A percentile compares a stretch with the other conserved stretches of the same genome.
These are phyloP conservation scores for Synodontis membranacea DNA, from an alignment of 2,113 vertebrate species.

Conservation along the genomic window DNA sequence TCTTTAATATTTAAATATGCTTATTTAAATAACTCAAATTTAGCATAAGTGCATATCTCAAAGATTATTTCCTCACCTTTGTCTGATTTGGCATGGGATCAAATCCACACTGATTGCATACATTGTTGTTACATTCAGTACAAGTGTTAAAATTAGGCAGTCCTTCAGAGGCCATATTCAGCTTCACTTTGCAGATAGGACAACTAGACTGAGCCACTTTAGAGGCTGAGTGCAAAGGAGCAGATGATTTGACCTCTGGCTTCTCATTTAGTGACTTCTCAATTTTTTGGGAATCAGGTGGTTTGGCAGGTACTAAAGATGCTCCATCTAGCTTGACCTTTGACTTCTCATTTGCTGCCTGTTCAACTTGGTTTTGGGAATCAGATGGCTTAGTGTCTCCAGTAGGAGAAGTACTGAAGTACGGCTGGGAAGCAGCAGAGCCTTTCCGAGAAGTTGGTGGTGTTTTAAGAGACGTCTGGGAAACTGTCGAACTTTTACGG, in stretches of 20 bases:
- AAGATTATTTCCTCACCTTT: slow-evolving; percentile 68
- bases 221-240: slow-evolving; percentile 29
- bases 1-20: background rate
- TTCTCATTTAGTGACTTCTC: slow-evolving; percentile 14
- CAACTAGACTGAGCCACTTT: slow-evolving; percentile 66
- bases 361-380: slow-evolving; percentile 55
- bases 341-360: slow-evolving; percentile 52
- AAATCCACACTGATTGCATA: slow-evolving; percentile 94
- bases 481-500: slow-evolving; percentile 38
- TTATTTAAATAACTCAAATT: too few relatives aligned
- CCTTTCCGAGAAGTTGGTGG: slow-evolving; percentile 45
- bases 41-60: background rate
- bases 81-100: slow-evolving; percentile 78
- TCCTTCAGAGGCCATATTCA: slow-evolving; percentile 77
- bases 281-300: slow-evolving; percentile 36
- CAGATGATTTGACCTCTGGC: background rate
- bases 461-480: slow-evolving; percentile 32
- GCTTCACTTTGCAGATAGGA: slow-evolving; percentile 86
- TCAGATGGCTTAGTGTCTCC: slow-evolving; percentile 51
- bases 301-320: background rate
- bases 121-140: slow-evolving; percentile 85
- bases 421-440: slow-evolving; percentile 27
- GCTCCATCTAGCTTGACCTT: slow-evolving; percentile 46
- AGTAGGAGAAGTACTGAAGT: slow-evolving; percentile 57
- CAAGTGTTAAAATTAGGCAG: slow-evolving; percentile 87